Percentiles rank a stretch among this genome's conserved stretches.
Conservation (phyloP, 2,113 vertebrate species). For the Pachypanchax playfairii region DNA sequence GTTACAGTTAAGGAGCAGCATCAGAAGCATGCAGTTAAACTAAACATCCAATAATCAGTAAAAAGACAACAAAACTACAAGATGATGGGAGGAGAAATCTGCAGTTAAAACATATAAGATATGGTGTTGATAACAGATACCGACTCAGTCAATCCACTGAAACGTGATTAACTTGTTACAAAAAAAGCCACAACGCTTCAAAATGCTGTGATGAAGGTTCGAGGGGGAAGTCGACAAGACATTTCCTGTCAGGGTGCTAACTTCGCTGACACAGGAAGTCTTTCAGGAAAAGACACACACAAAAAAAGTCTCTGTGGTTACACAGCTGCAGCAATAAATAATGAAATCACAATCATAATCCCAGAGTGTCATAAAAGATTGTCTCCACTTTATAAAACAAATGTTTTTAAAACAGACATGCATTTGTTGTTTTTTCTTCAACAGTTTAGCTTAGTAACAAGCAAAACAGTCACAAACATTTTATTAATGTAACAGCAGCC, state of each 20-base stretch:
- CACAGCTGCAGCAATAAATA: conserved; percentile 25
- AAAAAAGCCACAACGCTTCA: conserved; percentile 1
- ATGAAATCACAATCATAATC: conserved; percentile 14
- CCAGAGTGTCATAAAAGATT: neutral
- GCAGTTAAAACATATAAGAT: neutral
- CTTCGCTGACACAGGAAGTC: conserved; percentile 27
- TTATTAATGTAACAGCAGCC: neutral
- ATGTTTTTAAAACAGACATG: conserved; percentile 12
- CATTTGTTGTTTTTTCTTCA: too few species aligned
- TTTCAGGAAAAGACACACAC: conserved; percentile 4
- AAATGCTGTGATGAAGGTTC: neutral
- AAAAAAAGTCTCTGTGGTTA: conserved; percentile 12
- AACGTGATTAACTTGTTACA: conserved; percentile 5
- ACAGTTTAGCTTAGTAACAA: neutral
- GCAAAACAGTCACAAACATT: neutral
- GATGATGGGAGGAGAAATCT: conserved; percentile 6
- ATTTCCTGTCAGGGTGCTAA: conserved; percentile 49
- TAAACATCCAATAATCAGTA: conserved; percentile 5
- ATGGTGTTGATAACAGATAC: conserved; percentile 1
- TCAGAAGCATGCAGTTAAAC: conserved; percentile 30
- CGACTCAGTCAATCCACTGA: neutral
- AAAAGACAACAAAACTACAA: neutral
- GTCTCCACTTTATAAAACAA: neutral
- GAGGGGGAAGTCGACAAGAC: conserved; percentile 28
- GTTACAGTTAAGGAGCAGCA: conserved; percentile 40